These are phyloP conservation scores for Trogon surrucura DNA, from an alignment of 2,113 vertebrate genomes.

Conservation along the genomic window DNA sequence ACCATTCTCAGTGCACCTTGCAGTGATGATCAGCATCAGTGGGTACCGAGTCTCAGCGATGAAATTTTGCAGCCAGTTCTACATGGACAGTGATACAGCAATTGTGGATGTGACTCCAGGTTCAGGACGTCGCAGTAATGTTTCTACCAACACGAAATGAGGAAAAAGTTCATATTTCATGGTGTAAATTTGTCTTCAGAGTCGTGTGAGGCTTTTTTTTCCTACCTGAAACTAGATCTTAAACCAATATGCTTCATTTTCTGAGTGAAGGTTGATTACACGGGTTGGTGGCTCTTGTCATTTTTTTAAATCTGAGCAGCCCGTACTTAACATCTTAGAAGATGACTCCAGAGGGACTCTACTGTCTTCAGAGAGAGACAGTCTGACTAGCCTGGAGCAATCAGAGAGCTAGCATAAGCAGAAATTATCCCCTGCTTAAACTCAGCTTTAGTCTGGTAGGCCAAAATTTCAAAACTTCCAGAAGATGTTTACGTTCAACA, in stretches of 20 bases:
- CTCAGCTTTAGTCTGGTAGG: neutral
- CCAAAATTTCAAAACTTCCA: neutral
- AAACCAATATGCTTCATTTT: neutral
- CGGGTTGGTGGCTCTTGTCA: neutral
- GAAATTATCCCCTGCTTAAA: neutral
- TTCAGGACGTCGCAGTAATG: neutral
- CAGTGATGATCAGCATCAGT: neutral
- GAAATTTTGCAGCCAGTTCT: neutral
- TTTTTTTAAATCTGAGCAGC: neutral
- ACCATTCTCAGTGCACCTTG: neutral
- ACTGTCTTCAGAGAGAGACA: neutral
- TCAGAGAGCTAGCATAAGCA: neutral
- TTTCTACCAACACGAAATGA: neutral
- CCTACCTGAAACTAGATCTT: neutral
- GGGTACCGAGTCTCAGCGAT: neutral
- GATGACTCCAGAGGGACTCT: neutral
- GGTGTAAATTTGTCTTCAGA: neutral
- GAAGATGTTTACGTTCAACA: neutral
- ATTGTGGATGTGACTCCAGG: neutral
- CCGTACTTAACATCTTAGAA: neutral
- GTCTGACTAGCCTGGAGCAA: neutral
- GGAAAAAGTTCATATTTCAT: neutral
- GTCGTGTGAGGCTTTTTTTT: neutral
- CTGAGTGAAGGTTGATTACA: neutral
- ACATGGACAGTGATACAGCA: neutral